Base-by-base conservation (phyloP, 2,888 invertebrate genomes). In the Sminthurides aquaticus region DNA sequence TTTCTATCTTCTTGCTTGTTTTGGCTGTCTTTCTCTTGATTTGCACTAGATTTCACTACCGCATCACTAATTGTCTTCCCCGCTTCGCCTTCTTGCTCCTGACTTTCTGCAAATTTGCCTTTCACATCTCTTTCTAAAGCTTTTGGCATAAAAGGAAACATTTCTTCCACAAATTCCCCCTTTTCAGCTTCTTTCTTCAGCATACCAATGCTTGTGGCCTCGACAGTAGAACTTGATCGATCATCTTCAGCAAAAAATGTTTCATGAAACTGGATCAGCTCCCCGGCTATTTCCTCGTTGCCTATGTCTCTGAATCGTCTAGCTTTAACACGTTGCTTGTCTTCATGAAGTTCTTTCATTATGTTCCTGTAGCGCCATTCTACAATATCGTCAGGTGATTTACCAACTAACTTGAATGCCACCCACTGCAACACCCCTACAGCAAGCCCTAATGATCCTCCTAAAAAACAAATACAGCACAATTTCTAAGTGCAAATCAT, bases 371-470 rank as follows among this genome's bases (percentile, higher is more conserved):
- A 11, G 5, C 15, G 43, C 43, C 15, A 2, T 8, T 26, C 25
- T 15, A 56, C 29, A n/a, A 56, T 20, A 26, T 57, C 64, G n/a
- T 64, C 64, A 2, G n/a, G 54, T 18, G 54, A 49, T 0, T 82
- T 76, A 28, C 88, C 88, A 15, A 83, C 79, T 0, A 83, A 18
- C 75, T 82, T 82, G 43, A 88, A 77, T 20, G 87, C 15, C 1
- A 79, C 77, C 62, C 85, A 66, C 2, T 87, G 61, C n/a, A 79
- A 59, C 2, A 77, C 67, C 1, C 89, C 89, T 57, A 82, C 85
- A 1, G 85, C 49, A 0, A 82, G 76, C 59, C 89, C 88, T 62
- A 89, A 76, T 1, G 77, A 75, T 3, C 82, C 79, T 59, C 89
- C 84, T 84, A 76, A 5, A 20, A 20, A 54, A 80, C 80, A 2